Evolutionary conservation across 2,888 invertebrate species (phyloP).

Genomic region (Uropetala carovei): DNA sequence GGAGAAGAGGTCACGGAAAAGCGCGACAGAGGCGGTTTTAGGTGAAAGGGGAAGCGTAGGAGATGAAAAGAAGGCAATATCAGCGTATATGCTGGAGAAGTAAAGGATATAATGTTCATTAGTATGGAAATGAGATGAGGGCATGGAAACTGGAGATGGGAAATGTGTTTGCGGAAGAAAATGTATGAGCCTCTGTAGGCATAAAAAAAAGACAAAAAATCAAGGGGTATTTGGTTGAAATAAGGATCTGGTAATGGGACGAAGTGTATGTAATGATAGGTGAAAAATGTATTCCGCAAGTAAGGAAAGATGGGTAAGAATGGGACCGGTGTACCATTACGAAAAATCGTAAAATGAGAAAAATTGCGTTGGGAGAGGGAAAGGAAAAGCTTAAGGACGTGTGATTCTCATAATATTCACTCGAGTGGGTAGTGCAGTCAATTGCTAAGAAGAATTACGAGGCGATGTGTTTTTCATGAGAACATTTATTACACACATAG

Average conservation of each 20-base stretch:
- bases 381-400: not conserved
- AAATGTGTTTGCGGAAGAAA: not conserved
- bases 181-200: not conserved
- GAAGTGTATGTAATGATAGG: not conserved
- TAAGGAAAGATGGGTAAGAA: constrained; percentile 19
- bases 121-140: not conserved
- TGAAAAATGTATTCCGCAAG: constrained; percentile 1
- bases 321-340: not conserved
- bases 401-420: not conserved
- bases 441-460: no score
- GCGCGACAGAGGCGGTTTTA: not conserved
- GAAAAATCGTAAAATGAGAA: not conserved
- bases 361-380: not conserved
- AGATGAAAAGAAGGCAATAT: not conserved
- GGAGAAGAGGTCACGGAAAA: not conserved
- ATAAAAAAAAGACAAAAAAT: not conserved
- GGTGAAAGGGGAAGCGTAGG: not conserved
- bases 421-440: not conserved
- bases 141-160: not conserved
- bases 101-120: not conserved
- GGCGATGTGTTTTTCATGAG: no score
- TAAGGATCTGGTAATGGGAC: not conserved
- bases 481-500: no score
- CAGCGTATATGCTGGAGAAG: not conserved
- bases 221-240: not conserved